Conservation (phyloP, 2,113 vertebrate genomes). For the Indicator indicator region DNA sequence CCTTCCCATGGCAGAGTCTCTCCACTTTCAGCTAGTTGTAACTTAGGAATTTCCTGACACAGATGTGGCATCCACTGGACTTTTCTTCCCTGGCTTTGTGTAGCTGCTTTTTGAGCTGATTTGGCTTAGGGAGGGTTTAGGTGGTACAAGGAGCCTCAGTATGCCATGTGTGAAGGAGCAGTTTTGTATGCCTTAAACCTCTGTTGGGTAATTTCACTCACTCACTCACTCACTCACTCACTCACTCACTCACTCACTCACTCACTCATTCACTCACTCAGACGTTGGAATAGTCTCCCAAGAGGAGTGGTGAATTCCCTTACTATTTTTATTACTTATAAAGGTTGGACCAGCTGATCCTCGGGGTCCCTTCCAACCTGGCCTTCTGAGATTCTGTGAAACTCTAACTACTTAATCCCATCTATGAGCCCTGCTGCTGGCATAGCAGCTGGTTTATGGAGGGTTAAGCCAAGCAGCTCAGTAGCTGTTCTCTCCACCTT, state of each 20-base stretch:
- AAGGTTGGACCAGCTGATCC: too few species aligned
- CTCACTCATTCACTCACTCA: neutral
- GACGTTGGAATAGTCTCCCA: too few species aligned
- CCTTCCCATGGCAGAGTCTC: slow-evolving; percentile 2
- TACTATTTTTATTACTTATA: too few species aligned
- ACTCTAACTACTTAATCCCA: neutral
- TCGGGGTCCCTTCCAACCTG: too few species aligned
- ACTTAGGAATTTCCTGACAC: slow-evolving; percentile 30
- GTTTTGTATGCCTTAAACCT: neutral
- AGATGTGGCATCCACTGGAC: neutral
- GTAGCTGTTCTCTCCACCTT: slow-evolving; percentile 37
- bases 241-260: neutral
- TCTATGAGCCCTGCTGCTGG: neutral
- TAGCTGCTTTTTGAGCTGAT: neutral
- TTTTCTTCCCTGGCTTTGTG: neutral
- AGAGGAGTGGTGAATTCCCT: neutral
- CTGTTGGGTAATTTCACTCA: neutral
- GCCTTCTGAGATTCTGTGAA: too few species aligned
- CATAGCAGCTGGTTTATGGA: neutral
- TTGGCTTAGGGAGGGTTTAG: neutral
- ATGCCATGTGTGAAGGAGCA: rapidly evolving
- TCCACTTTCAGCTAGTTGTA: neutral
- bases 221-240: neutral
- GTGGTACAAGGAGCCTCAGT: neutral
- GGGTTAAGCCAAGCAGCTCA: neutral